These are phyloP conservation scores for Tillus elongatus DNA, from an alignment of 2,888 invertebrate species.

Conservation along the genomic window DNA sequence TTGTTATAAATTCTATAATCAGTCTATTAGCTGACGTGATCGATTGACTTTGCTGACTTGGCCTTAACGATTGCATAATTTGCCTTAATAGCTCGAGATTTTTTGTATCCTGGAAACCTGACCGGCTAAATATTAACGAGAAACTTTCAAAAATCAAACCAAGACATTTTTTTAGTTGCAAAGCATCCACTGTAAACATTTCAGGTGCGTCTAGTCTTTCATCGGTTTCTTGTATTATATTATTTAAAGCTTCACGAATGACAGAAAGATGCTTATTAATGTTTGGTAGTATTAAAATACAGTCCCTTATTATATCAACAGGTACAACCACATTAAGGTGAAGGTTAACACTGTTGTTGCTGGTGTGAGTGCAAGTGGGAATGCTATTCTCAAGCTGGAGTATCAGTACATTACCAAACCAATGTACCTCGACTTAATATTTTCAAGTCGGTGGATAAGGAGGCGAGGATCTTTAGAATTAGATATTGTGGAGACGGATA, in stretches of 20 bases:
- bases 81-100: conserved; percentile 37
- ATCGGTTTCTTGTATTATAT: conserved; percentile 45
- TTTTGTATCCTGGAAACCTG: conserved; percentile 38
- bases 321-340: too few species aligned
- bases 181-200: conserved; percentile 46
- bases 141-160: conserved; percentile 39
- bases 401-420: too few species aligned
- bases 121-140: conserved; percentile 45
- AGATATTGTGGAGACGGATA: too few species aligned
- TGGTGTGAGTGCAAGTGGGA: too few species aligned
- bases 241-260: conserved; percentile 28
- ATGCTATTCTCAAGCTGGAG: too few species aligned
- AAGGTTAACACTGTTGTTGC: too few species aligned
- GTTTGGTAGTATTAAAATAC: conserved; percentile 41
- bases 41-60: conserved; percentile 22
- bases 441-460: too few species aligned
- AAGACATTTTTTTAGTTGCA: conserved; percentile 43
- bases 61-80: conserved; percentile 41
- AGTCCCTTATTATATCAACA: conserved; percentile 37
- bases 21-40: conserved; percentile 33
- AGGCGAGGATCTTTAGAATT: too few species aligned
- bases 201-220: conserved; percentile 50
- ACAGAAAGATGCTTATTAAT: conserved; percentile 37
- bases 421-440: too few species aligned
- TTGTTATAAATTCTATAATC: conserved; percentile 37